Evolutionary conservation across 2,888 invertebrate species (phyloP), one percentile per base, ranked within the genome.

Genomic region (Branchipolynoe longqiensis): DNA sequence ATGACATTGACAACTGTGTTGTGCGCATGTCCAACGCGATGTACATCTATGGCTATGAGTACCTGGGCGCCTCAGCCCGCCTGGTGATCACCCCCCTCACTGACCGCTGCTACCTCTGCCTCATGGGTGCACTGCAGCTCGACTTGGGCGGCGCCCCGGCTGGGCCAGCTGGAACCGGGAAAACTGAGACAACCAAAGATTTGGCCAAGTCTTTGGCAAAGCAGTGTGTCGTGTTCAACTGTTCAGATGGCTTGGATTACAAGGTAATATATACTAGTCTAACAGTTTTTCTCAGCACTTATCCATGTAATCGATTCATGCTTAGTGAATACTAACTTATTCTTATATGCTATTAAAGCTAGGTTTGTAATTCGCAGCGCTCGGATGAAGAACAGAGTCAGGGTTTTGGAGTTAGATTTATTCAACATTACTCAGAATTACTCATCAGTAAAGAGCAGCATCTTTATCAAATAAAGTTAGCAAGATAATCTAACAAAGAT

Each of bases 171-270:
- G 97, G 94, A 12, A 97, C 97, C 0, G 97, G 97, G 38, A 98
- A 98, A 94, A 98, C 97, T 0, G 97, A 98, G 93, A 97, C 97
- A 0, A 97, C 97, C 0, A 98, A 97, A 92, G 97, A 97, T 94
- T 94, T 98, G 90, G 97, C 97, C 12, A 98, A 98, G 93, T 96
- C 97, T 0, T 93, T 97, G 48, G 97, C 97, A 3, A 96, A 97
- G 89, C 97, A 97, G 93, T 98, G 97, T 92, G 97, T 98, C 0
- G 97, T 98, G 0, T 98, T 98, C 92, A 98, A 98, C 93, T 98
- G 97, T 91, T 97, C 97, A 0, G 97, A 97, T 94, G 97, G 96
- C 85, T 92, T 95, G 22, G 95, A 95, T 90, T 95, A 94, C 89
- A 95, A 95, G 93, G 95, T 95, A 90, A 85, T n/a, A n/a, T n/a